Conservation (phyloP, 1,140 invertebrate species). For the Littorina saxatilis region DNA sequence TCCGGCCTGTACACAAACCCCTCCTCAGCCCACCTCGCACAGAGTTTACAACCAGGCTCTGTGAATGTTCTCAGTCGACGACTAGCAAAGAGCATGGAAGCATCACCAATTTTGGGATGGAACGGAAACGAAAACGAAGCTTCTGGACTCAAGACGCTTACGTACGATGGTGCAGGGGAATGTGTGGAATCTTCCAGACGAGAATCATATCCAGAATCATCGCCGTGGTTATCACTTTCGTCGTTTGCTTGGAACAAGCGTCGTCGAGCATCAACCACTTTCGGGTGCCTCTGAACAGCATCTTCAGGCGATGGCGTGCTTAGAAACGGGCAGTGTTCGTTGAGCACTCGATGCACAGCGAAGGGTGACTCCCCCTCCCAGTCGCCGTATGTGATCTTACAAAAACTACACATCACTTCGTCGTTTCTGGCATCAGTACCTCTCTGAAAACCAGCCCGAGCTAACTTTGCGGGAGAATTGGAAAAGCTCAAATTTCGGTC, state of each 20-base stretch:
- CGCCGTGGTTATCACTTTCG: neutral
- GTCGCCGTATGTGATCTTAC: slow-evolving; percentile 27
- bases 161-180: neutral
- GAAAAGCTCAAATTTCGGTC: slow-evolving; percentile 10
- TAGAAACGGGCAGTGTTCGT: slow-evolving; percentile 42
- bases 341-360: slow-evolving; percentile 45
- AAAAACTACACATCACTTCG: slow-evolving; percentile 41
- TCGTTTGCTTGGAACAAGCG: neutral
- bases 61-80: slow-evolving; percentile 43
- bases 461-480: slow-evolving; percentile 44
- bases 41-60: slow-evolving; percentile 10
- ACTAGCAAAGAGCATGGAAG: slow-evolving; percentile 41
- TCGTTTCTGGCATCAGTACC: slow-evolving; percentile 8
- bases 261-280: slow-evolving; percentile 3
- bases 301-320: slow-evolving; percentile 24
- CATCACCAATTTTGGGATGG: slow-evolving; percentile 34
- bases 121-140: slow-evolving; percentile 17
- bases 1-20: slow-evolving; percentile 40
- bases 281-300: neutral
- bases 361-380: slow-evolving; percentile 46
- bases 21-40: slow-evolving; percentile 38
- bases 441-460: slow-evolving; percentile 46
- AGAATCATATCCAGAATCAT: neutral
- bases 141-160: slow-evolving; percentile 5
- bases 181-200: neutral